Conservation (phyloP, 2,797 vertebrate species). For the Macrochelys suwanniensis region DNA sequence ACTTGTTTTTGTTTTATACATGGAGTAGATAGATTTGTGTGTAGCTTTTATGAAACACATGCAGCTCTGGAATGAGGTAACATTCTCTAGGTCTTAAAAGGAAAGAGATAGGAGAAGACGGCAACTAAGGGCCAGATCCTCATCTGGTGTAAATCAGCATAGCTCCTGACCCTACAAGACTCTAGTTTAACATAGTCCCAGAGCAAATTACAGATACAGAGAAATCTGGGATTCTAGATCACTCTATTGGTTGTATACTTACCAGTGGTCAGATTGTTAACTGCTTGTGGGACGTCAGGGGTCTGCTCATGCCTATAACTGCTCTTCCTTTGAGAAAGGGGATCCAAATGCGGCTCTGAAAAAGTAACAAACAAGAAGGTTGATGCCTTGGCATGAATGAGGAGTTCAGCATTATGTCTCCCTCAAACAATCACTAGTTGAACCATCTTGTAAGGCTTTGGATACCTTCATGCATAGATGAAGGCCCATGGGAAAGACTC, state of each 20-base stretch:
- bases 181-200: background rate
- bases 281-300: background rate
- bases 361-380: background rate
- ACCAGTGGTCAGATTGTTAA: background rate
- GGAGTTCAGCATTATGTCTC: background rate
- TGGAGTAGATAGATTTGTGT: background rate
- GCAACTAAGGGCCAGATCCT: background rate
- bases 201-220: constrained; percentile 6
- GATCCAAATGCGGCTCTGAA: background rate
- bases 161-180: background rate
- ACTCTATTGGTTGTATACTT: background rate
- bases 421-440: background rate
- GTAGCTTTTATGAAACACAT: background rate
- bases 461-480: background rate
- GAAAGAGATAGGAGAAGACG: background rate
- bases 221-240: background rate
- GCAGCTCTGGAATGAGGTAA: background rate
- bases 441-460: background rate
- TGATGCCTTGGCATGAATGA: background rate
- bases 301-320: background rate
- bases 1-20: background rate
- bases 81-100: constrained; percentile 2
- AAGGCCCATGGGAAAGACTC: background rate
- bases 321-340: background rate
- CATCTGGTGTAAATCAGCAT: constrained; percentile 9